These are phyloP conservation scores for Peromyscus nudipes DNA, from an alignment of 2,797 vertebrate species.

Conservation along the genomic window DNA sequence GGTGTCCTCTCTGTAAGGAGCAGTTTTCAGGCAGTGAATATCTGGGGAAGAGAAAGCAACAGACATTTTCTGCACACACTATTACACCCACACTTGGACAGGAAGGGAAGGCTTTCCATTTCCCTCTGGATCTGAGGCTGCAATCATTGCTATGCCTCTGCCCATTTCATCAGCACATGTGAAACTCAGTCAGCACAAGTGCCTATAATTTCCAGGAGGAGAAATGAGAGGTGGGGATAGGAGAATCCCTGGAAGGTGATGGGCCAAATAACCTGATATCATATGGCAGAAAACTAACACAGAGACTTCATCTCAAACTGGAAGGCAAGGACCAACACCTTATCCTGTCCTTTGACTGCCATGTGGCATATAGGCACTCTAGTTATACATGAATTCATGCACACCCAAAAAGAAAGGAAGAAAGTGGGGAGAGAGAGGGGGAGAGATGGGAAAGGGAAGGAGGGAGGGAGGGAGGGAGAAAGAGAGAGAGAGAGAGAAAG, in stretches of 20 bases:
- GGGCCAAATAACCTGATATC: background rate
- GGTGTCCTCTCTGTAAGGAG: background rate
- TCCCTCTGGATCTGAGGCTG: background rate
- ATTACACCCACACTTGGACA: too few species aligned
- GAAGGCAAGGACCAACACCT: background rate
- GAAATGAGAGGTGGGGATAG: background rate
- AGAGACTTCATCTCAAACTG: background rate
- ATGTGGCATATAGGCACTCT: background rate
- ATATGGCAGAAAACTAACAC: background rate
- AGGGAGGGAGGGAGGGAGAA: too few species aligned
- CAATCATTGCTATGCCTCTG: background rate
- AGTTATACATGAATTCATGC: background rate
- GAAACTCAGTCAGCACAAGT: background rate
- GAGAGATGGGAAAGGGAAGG: background rate
- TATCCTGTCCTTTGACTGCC: background rate
- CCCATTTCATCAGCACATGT: background rate
- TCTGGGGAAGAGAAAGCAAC: background rate
- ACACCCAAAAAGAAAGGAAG: background rate
- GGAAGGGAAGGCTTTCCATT: background rate
- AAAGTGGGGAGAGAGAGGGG: background rate
- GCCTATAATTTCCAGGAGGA: background rate
- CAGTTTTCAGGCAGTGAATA: background rate
- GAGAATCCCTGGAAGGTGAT: background rate
- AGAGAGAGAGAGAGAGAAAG: too few species aligned
- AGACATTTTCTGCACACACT: background rate